Evolutionary conservation across 64 coral and sea anemone species (phyloP), one percentile per base, ranked within the genome.

Genomic region (Porites lutea): DNA sequence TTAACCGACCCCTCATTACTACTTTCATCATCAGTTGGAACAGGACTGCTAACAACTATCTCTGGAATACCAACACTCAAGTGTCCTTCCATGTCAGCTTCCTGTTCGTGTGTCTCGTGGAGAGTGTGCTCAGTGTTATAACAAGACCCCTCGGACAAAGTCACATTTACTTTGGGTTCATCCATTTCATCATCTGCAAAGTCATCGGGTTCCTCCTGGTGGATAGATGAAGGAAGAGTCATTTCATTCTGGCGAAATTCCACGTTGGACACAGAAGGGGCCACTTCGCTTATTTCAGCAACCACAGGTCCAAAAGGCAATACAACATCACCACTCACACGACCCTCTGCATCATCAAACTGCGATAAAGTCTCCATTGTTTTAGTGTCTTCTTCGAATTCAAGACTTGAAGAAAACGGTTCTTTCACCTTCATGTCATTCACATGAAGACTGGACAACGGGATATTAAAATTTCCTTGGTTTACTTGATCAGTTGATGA

Each of bases 41-140:
- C 44, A 13, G 81, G 81, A 16, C 81, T 83, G 51, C 81, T 83
- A 13, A 83, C 80, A 48, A 83, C 50, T 65, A 83, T 83, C 16
- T 50, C 80, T 21, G 80, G 60, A n/a, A 83, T 67, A 8, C 44
- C 46, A 11, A 66, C 80, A 66, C 20, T 12, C 21, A 66, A 66
- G 15, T 3, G 13, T 4, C 51, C 62, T 83, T 49, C 43, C 62
- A 15, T 16, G 1, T 27, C 13, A 10, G 3, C 46, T 51, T 20
- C 60, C 81, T 21, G 6, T 7, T 19, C 67, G 4, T 19, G 61
- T 9, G 8, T 46, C 4, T 83, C 48, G 3, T 50, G 13, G 3
- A 11, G 16, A 16, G 44, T 49, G 6, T 47, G 5, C 18, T 50
- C 47, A n/a, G 22, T 57, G 46, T 4, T 55, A 3, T 58, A 27